phyloP scores from a whole-genome alignment of 1,140 invertebrate genomes.

The Tribolium madens region DNA sequence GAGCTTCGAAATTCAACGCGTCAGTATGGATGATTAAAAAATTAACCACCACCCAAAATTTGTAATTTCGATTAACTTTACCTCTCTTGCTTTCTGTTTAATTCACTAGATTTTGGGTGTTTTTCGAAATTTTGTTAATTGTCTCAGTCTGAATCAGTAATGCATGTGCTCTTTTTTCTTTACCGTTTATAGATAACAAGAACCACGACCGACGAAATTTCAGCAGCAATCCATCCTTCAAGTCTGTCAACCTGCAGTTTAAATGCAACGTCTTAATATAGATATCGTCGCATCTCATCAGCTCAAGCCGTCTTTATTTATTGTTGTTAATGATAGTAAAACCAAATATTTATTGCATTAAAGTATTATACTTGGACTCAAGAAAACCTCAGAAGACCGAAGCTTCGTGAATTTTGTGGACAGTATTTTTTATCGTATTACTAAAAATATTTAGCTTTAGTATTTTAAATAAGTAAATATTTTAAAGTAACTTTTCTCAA shows the following conservation, averaged over 20 bases:
- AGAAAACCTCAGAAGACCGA: conserved; percentile 11
- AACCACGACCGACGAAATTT: conserved; percentile 63
- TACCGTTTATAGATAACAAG: conserved; percentile 61
- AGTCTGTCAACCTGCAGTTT: conserved; percentile 62
- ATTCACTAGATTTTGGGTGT: conserved; percentile 29
- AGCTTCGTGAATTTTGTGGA: not conserved
- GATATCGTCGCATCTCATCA: not conserved
- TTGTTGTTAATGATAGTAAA: conserved; percentile 24
- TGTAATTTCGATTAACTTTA: conserved; percentile 25
- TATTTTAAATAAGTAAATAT: not conserved
- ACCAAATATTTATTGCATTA: conserved; percentile 20
- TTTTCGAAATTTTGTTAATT: conserved; percentile 38
- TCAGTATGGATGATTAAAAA: conserved; percentile 77
- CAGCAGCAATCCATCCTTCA: conserved; percentile 57
- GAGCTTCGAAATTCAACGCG: conserved; percentile 76
- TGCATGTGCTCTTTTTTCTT: conserved; percentile 56
- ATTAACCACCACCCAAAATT: conserved; percentile 58
- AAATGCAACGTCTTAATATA: conserved; percentile 63
- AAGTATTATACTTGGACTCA: conserved; percentile 14
- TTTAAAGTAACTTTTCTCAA: conserved; percentile 22
- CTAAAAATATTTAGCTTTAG: conserved; percentile 18
- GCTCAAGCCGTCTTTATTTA: conserved; percentile 22
- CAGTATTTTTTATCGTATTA: not conserved
- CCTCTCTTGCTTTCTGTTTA: not conserved
- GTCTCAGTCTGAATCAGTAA: conserved; percentile 49